A percentile compares a stretch with the other conserved stretches of the same genome.
Conservation (phyloP, 2,113 vertebrate species). For the Loxodonta africana region DNA sequence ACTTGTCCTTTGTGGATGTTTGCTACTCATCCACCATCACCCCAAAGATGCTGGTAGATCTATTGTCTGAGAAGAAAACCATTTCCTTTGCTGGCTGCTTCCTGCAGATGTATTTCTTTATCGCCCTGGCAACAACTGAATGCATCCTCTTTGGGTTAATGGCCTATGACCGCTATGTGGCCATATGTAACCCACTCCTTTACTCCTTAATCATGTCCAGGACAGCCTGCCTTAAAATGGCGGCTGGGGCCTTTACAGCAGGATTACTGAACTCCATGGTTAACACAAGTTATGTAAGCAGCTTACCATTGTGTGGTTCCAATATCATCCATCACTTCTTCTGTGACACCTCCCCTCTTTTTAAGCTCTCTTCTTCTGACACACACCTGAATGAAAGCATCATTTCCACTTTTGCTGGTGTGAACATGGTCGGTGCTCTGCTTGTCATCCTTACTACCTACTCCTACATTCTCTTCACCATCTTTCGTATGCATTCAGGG, state of each 20-base stretch:
- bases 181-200: too few relatives aligned
- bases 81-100: conserved; percentile 48
- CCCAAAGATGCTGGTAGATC: background rate
- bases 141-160: conserved; percentile 78
- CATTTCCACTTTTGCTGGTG: conserved; percentile 60
- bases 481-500: conserved; percentile 27
- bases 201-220: conserved; percentile 74
- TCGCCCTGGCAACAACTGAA: conserved; percentile 29
- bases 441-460: conserved; percentile 47
- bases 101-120: conserved; percentile 70
- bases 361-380: conserved; percentile 69
- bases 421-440: conserved; percentile 9
- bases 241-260: conserved; percentile 47
- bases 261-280: conserved; percentile 58
- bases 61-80: background rate
- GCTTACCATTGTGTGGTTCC: background rate
- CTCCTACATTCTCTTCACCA: background rate
- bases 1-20: background rate
- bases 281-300: conserved; percentile 53
- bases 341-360: conserved; percentile 71
- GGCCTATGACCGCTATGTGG: conserved; percentile 69
- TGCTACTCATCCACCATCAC: conserved; percentile 75
- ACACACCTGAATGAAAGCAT: conserved; percentile 43
- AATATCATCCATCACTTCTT: conserved; percentile 59
- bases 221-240: conserved; percentile 33